A percentile compares a stretch with the other conserved stretches of the same genome.
These are phyloP conservation scores for Calosoma granatense DNA, from an alignment of 1,140 invertebrate species.

Conservation along the genomic window DNA sequence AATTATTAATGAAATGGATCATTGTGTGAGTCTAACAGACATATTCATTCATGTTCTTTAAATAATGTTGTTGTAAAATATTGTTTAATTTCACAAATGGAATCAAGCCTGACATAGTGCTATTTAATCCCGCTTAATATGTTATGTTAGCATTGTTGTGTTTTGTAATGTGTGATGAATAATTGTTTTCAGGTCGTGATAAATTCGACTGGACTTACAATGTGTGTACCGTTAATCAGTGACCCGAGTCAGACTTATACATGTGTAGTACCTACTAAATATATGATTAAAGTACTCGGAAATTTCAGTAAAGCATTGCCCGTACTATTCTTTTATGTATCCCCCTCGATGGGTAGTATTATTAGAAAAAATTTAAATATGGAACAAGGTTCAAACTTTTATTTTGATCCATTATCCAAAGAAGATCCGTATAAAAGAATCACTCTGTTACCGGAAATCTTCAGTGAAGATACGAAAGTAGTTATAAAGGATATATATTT, in stretches of 20 bases:
- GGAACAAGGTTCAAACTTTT: slow-evolving; percentile 47
- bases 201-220: slow-evolving; percentile 51
- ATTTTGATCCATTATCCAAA: slow-evolving; percentile 45
- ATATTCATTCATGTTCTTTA: no score
- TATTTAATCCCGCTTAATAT: no score
- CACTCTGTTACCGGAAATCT: slow-evolving; percentile 60
- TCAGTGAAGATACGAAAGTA: slow-evolving; percentile 52
- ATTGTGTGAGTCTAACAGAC: no score
- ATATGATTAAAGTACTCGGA: slow-evolving; percentile 60
- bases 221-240: slow-evolving; percentile 53
- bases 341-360: slow-evolving; percentile 47
- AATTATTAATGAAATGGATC: no score
- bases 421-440: slow-evolving; percentile 62
- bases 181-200: slow-evolving; percentile 42
- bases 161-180: no score
- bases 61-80: no score
- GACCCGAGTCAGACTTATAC: slow-evolving; percentile 45
- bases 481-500: slow-evolving; percentile 56
- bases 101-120: no score
- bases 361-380: slow-evolving; percentile 60
- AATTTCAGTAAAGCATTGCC: slow-evolving; percentile 63
- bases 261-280: slow-evolving; percentile 48
- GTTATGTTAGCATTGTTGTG: no score
- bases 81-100: no score
- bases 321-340: slow-evolving; percentile 68